Evolutionary conservation across 2,113 vertebrate genomes (phyloP).

Genomic region (Pelecanus crispus): DNA sequence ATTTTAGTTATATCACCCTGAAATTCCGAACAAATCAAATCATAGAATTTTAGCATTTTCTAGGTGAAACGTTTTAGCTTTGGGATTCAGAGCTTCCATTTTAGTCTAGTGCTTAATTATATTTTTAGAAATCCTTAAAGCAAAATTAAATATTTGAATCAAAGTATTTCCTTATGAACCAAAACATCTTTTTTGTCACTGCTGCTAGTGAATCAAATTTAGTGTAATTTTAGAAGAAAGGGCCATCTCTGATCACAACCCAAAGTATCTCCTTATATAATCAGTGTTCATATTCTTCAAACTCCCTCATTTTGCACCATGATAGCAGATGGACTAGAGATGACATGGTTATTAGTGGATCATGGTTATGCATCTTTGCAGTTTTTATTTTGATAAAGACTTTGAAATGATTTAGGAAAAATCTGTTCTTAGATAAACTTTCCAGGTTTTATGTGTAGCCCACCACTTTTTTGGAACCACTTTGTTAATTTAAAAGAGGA

Average conservation of each 20-base stretch:
- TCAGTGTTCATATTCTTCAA: neutral
- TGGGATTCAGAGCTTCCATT: neutral
- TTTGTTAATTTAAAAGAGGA: neutral
- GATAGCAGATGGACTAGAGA: neutral
- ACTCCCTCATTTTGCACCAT: neutral
- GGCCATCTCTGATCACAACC: neutral
- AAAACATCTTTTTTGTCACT: neutral
- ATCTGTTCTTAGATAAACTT: neutral
- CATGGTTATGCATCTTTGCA: neutral
- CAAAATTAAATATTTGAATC: neutral
- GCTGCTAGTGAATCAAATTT: neutral
- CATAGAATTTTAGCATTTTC: neutral
- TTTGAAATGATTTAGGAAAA: neutral
- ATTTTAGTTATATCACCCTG: neutral
- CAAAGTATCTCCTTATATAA: neutral
- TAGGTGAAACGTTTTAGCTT: neutral
- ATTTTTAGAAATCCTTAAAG: neutral
- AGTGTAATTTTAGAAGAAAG: neutral
- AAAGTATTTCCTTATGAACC: neutral
- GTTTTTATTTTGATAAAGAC: neutral
- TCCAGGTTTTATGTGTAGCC: neutral
- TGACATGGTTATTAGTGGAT: neutral
- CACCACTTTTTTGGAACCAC: neutral
- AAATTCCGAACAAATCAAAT: neutral
- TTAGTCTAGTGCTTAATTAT: neutral